These are phyloP conservation scores for Augiades crinisus DNA, from an alignment of 2,888 invertebrate species.

Conservation along the genomic window DNA sequence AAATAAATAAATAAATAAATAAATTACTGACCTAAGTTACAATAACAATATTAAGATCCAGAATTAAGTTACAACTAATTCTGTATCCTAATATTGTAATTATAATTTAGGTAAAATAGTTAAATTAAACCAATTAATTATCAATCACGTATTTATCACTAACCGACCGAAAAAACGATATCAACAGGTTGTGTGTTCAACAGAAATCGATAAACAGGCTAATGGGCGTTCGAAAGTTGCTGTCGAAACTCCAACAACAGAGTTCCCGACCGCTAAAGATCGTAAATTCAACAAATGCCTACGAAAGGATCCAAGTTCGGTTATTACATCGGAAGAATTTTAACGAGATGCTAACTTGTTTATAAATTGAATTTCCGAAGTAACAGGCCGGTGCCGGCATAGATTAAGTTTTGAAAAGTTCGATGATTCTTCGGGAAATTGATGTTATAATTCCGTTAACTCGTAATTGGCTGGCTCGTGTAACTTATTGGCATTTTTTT, in stretches of 20 bases:
- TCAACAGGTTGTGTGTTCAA: slow-evolving; percentile 3
- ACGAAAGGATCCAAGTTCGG: slow-evolving; percentile 43
- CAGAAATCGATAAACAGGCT: slow-evolving; percentile 2
- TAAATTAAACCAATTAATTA: too few relatives aligned
- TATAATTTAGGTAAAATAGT: too few relatives aligned
- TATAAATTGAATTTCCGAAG: slow-evolving; percentile 75
- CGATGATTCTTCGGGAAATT: slow-evolving; percentile 59
- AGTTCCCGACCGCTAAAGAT: slow-evolving; percentile 19
- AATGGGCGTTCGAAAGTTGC: neutral
- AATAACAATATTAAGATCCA: too few relatives aligned
- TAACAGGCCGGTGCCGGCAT: slow-evolving; percentile 68
- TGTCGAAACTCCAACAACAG: slow-evolving; percentile 10
- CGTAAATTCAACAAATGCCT: slow-evolving; percentile 17
- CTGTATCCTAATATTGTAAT: too few relatives aligned
- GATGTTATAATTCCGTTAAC: slow-evolving; percentile 46
- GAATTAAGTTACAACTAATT: too few relatives aligned
- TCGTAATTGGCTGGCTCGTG: slow-evolving; percentile 34
- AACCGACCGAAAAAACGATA: neutral
- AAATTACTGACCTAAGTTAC: too few relatives aligned
- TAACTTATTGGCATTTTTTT: slow-evolving; percentile 33
- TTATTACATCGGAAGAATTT: slow-evolving; percentile 76
- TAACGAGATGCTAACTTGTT: slow-evolving; percentile 78
- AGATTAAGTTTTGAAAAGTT: slow-evolving; percentile 75
- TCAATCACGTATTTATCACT: too few relatives aligned
- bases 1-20: too few relatives aligned